Base-by-base conservation (phyloP, 2,113 vertebrate species). In the Chlorodrepanis virens region DNA sequence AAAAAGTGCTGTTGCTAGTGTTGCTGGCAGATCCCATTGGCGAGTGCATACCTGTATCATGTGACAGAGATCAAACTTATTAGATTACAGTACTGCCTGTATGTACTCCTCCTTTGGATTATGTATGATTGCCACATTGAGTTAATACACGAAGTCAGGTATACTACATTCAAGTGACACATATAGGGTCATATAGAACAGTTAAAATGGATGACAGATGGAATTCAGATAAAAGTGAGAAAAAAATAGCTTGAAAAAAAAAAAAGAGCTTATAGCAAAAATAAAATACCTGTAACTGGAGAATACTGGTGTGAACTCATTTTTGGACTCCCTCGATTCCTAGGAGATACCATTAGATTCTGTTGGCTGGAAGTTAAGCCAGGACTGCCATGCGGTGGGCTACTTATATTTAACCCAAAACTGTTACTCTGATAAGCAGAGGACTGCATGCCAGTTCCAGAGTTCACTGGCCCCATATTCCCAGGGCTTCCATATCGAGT, bases 271-370 rank as follows among this genome's bases (percentile, higher is more conserved):
- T 57, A 44, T 6, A 57, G 24, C 42, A 75, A 94, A 65, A 79
- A 72, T 22, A 45, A 63, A 94, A 83, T 99, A 99, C 99, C 99
- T 99, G 99, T 85, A 95, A 97, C 98, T 40, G 99, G 99, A 90
- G 99, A 99, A 97, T 99, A 99, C 87, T 99, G 99, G 84, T 99
- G 99, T 22, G 98, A 98, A 68, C 96, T 98, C 97, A 99, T 99
- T 98, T 99, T 99, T 49, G 99, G 99, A 96, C 99, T 99, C 65
- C 98, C 99, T 77, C 99, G 97, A 96, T 99, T 98, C 91, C 99
- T 98, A 78, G 99, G 99, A 31, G 99, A 99, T 70, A 99, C 98
- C 98, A 99, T 98, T 79, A 99, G 97, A 72, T 98, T 99, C 95
- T 99, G 99, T 44, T 99, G 98, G 77, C 83, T 98, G 56, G 97